These are phyloP conservation scores for Glaucidium brasilianum DNA, from an alignment of 2,113 vertebrate species.

Conservation along the genomic window DNA sequence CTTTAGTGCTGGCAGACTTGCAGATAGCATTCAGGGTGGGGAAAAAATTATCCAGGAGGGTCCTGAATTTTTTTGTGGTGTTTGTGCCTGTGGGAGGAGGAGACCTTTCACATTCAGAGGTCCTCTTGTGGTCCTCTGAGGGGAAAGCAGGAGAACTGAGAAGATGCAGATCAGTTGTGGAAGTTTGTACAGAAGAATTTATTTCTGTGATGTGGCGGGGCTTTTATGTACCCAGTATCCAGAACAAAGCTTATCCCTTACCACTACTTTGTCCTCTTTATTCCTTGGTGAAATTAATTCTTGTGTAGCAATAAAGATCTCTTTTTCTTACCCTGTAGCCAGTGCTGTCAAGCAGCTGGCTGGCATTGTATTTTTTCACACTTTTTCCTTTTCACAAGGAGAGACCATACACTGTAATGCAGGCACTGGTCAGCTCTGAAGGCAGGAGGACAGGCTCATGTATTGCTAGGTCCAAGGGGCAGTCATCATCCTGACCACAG, in stretches of 20 bases:
- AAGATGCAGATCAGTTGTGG: not conserved
- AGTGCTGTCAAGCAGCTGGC: not conserved
- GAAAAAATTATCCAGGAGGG: not conserved
- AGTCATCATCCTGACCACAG: not conserved
- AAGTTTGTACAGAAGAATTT: not conserved
- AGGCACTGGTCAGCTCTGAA: not conserved
- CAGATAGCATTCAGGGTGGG: not conserved
- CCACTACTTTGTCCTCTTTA: not conserved
- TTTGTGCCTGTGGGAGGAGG: not conserved
- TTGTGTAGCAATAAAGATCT: not conserved
- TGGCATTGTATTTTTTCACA: not conserved
- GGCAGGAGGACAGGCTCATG: not conserved
- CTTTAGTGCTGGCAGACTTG: not conserved
- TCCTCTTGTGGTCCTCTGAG: not conserved
- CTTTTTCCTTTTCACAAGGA: not conserved
- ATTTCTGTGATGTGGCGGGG: no score
- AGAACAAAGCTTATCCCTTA: not conserved
- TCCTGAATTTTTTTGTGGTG: not conserved
- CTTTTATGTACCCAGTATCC: not conserved
- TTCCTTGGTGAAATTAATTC: not conserved
- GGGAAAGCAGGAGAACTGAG: not conserved
- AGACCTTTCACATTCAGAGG: not conserved
- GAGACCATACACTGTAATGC: not conserved
- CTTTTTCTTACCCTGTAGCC: not conserved
- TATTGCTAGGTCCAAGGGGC: not conserved